phyloP scores from a whole-genome alignment of 2,888 invertebrate species.

The Rhodophaea formosa region DNA sequence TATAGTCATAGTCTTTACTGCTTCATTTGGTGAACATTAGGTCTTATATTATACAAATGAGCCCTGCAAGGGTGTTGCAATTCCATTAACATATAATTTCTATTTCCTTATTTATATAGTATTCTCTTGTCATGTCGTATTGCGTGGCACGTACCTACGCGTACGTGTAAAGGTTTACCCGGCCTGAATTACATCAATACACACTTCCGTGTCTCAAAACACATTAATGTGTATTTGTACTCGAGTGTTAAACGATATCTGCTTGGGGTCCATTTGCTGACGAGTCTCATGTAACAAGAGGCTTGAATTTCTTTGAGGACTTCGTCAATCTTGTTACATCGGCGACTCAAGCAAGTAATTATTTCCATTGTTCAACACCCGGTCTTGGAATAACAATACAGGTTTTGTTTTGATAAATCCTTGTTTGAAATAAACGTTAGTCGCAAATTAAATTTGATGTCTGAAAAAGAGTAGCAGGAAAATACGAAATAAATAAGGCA shows the following conservation, averaged over 20 bases:
- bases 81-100: too few relatives aligned
- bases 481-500: background rate
- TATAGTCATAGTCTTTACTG: too few relatives aligned
- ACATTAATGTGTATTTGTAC: slow-evolving; percentile 2
- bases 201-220: background rate
- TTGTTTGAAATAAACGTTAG: slow-evolving; percentile 23
- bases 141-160: slow-evolving; percentile 3
- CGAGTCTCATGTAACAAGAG: slow-evolving; percentile 13
- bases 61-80: too few relatives aligned
- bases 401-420: slow-evolving; percentile 23
- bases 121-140: slow-evolving; percentile 4
- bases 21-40: too few relatives aligned
- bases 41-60: too few relatives aligned
- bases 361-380: slow-evolving; percentile 21
- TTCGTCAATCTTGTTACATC: slow-evolving; percentile 1
- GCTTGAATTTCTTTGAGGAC: slow-evolving; percentile 17
- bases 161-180: slow-evolving; percentile 1
- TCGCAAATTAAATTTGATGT: slow-evolving; percentile 18
- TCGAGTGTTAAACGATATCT: slow-evolving; percentile 12
- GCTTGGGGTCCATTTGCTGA: slow-evolving; percentile 10
- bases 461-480: background rate
- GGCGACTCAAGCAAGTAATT: slow-evolving; percentile 19
- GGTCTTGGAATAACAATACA: slow-evolving; percentile 19
- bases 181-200: background rate
- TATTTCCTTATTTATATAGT: too few relatives aligned